Conservation (phyloP, 2,888 invertebrate genomes). For the Drosophila parthenogenetica region DNA sequence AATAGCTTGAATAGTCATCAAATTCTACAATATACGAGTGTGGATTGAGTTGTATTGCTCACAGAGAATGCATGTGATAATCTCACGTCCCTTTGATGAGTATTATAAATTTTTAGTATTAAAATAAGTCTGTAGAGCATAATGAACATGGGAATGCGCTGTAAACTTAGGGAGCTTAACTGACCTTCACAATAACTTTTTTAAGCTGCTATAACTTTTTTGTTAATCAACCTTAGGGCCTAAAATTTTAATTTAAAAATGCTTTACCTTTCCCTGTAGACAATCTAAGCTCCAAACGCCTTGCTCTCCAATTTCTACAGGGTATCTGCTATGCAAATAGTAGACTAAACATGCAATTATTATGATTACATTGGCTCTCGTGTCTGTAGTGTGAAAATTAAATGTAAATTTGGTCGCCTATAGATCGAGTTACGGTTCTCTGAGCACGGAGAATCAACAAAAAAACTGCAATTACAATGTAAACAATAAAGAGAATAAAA, state of each 20-base stretch:
- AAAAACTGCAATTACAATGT: slow-evolving; percentile 16
- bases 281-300: no score
- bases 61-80: background rate
- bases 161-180: no score
- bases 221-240: no score
- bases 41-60: background rate
- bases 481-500: slow-evolving; percentile 22
- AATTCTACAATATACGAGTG: background rate
- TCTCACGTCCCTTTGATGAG: background rate
- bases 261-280: no score
- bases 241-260: no score
- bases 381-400: slow-evolving; percentile 51
- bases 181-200: no score
- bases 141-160: no score
- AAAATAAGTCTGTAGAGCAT: background rate
- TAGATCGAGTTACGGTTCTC: slow-evolving; percentile 30
- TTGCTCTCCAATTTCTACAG: background rate
- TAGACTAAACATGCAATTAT: slow-evolving; percentile 19
- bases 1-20: background rate
- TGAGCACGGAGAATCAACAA: slow-evolving; percentile 8
- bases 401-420: slow-evolving; percentile 53
- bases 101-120: background rate
- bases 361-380: slow-evolving; percentile 1
- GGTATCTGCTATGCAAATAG: background rate
- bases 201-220: no score